Evolutionary conservation across 2,888 invertebrate genomes (phyloP).

Genomic region (Clanis bilineata): DNA sequence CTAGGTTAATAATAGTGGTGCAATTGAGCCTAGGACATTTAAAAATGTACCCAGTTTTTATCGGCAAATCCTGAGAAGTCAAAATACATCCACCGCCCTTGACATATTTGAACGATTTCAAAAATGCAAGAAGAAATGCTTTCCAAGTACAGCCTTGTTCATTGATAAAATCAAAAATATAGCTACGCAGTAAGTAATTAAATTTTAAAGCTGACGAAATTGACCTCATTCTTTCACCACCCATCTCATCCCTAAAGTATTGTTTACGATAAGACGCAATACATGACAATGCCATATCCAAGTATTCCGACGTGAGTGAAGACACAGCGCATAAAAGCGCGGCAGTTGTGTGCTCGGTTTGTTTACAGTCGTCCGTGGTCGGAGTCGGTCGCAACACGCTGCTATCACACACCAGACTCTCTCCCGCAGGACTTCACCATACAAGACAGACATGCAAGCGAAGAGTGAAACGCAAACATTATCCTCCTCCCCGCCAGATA

Average conservation of each 20-base stretch:
- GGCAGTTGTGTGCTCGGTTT: neutral
- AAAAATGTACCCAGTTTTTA: too few species aligned
- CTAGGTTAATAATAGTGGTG: too few species aligned
- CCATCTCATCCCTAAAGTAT: neutral
- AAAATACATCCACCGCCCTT: too few species aligned
- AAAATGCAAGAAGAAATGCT: too few species aligned
- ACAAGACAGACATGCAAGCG: constrained; percentile 1
- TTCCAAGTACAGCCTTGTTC: too few species aligned
- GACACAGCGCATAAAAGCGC: neutral
- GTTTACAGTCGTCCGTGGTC: neutral
- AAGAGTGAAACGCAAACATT: neutral
- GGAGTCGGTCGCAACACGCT: neutral
- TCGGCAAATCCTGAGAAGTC: too few species aligned
- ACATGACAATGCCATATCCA: neutral
- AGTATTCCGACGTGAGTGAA: neutral
- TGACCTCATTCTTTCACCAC: neutral
- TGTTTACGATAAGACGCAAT: neutral
- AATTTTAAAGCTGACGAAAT: neutral
- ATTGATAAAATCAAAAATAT: too few species aligned
- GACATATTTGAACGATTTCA: too few species aligned
- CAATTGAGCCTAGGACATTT: too few species aligned
- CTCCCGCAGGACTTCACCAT: neutral
- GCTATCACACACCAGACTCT: neutral
- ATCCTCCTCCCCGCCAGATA: constrained; percentile 10
- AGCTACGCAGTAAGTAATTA: too few species aligned